Evolutionary conservation across 2,888 invertebrate genomes (phyloP).

Genomic region (Tiphia femorata): DNA sequence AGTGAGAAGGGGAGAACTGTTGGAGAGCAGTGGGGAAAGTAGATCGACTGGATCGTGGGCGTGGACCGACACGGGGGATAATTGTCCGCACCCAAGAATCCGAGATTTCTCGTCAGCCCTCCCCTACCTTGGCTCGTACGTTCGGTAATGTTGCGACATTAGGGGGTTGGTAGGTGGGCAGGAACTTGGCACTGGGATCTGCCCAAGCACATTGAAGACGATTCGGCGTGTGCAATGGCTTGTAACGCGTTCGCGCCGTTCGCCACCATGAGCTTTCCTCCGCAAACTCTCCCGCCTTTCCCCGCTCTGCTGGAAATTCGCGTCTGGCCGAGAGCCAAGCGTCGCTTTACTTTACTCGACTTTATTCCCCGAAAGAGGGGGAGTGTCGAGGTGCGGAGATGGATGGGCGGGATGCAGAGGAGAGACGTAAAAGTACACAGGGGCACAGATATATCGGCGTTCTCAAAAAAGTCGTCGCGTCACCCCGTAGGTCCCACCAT

Average conservation of each 20-base stretch:
- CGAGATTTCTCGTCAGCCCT: background rate
- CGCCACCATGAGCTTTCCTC: slow-evolving; percentile 31
- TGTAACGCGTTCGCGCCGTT: slow-evolving; percentile 51
- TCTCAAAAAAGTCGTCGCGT: slow-evolving; percentile 63
- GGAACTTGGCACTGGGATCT: slow-evolving; percentile 41
- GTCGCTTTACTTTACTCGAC: slow-evolving; percentile 60
- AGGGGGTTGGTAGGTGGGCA: slow-evolving; percentile 48
- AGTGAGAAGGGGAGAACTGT: background rate
- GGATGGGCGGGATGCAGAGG: slow-evolving; percentile 16
- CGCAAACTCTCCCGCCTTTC: no score
- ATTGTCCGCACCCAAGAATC: slow-evolving; percentile 45
- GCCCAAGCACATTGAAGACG: slow-evolving; percentile 54
- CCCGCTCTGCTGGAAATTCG: slow-evolving; percentile 56
- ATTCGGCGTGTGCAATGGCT: slow-evolving; percentile 63
- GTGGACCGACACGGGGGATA: slow-evolving; percentile 36
- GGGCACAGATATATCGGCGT: slow-evolving; percentile 59
- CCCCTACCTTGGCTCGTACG: slow-evolving; percentile 20
- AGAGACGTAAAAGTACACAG: slow-evolving; percentile 44
- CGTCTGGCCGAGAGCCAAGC: slow-evolving; percentile 62
- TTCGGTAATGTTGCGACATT: slow-evolving; percentile 50
- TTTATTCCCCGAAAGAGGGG: slow-evolving; percentile 30
- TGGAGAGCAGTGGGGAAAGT: background rate
- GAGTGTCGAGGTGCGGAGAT: slow-evolving; percentile 7
- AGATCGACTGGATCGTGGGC: no score
- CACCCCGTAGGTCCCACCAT: slow-evolving; percentile 58